A percentile compares a stretch with the other conserved stretches of the same genome.
Evolutionary conservation across 2,797 vertebrate species (phyloP).

Genomic region (Cyprinella venusta): DNA sequence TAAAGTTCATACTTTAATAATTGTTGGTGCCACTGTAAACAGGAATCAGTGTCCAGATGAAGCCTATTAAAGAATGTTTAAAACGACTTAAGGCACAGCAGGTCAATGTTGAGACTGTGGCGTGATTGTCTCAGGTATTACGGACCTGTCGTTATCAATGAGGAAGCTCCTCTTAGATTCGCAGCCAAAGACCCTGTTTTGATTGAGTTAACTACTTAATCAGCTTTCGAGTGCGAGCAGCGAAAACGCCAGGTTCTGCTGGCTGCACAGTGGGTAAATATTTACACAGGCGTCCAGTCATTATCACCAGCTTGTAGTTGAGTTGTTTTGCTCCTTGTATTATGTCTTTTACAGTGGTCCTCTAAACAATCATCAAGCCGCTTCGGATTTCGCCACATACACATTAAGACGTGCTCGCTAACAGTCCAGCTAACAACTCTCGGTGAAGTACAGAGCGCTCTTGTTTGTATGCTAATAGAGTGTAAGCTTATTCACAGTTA

Average conservation of each 20-base stretch:
- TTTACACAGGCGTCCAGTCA: conserved; percentile 56
- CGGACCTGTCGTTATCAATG: conserved; percentile 31
- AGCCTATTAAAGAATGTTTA: neutral
- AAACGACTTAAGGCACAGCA: conserved; percentile 12
- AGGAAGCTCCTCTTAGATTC: conserved; percentile 8
- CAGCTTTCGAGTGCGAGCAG: conserved; percentile 30
- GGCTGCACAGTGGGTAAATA: conserved; percentile 54
- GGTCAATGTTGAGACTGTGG: neutral
- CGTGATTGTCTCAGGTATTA: conserved; percentile 13
- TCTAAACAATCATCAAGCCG: conserved; percentile 58
- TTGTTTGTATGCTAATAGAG: conserved; percentile 57
- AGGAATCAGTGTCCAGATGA: neutral
- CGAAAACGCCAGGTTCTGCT: conserved; percentile 22
- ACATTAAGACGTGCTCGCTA: conserved; percentile 50
- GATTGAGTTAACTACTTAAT: conserved; percentile 44
- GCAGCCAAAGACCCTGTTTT: conserved; percentile 8
- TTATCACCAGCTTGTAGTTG: conserved; percentile 55
- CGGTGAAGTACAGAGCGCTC: conserved; percentile 42
- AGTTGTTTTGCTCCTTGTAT: conserved; percentile 62
- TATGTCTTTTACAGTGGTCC: conserved; percentile 50
- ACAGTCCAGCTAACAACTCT: conserved; percentile 45
- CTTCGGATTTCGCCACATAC: conserved; percentile 47
- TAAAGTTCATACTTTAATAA: neutral
- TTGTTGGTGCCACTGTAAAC: neutral
- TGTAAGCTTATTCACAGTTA: conserved; percentile 32